Percentiles rank a stretch among this genome's conserved stretches.
These are phyloP conservation scores for Napeogenes sylphis DNA, from an alignment of 2,888 invertebrate genomes.

Conservation along the genomic window DNA sequence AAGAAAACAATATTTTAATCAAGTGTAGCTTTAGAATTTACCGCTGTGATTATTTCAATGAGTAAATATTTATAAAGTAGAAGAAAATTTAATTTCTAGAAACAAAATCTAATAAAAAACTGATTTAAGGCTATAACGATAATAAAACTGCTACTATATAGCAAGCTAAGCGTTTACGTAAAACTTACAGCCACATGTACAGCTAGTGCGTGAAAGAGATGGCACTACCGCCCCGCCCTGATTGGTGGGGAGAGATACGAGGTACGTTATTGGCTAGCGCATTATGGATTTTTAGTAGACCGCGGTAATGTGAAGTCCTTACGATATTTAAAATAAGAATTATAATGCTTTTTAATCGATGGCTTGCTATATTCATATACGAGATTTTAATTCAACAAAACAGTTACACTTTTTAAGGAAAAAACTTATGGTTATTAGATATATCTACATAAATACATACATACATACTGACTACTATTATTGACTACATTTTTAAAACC, in stretches of 20 bases:
- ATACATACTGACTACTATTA: no score
- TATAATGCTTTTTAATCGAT: not conserved
- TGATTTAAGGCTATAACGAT: slow-evolving; percentile 18
- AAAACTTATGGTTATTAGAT: no score
- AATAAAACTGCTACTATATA: slow-evolving; percentile 24
- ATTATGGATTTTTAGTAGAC: slow-evolving; percentile 71
- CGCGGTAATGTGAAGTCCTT: slow-evolving; percentile 24
- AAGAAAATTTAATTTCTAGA: not conserved
- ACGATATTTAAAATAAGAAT: slow-evolving; percentile 10
- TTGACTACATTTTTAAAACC: no score
- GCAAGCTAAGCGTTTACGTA: slow-evolving; percentile 34
- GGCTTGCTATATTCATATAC: not conserved
- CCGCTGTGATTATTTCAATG: no score
- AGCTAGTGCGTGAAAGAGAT: slow-evolving; percentile 65
- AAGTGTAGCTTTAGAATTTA: no score
- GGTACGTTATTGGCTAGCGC: slow-evolving; percentile 62
- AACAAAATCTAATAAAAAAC: slow-evolving; percentile 13
- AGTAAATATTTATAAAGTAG: slow-evolving; percentile 15
- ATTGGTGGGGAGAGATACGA: slow-evolving; percentile 60
- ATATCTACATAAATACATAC: no score
- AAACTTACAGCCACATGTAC: slow-evolving; percentile 47
- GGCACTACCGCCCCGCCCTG: slow-evolving; percentile 61
- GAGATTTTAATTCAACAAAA: not conserved
- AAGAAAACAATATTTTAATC: no score
- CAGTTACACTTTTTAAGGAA: not conserved